phyloP scores from a whole-genome alignment of 2,113 vertebrate genomes.

The Tachysurus vachellii region DNA sequence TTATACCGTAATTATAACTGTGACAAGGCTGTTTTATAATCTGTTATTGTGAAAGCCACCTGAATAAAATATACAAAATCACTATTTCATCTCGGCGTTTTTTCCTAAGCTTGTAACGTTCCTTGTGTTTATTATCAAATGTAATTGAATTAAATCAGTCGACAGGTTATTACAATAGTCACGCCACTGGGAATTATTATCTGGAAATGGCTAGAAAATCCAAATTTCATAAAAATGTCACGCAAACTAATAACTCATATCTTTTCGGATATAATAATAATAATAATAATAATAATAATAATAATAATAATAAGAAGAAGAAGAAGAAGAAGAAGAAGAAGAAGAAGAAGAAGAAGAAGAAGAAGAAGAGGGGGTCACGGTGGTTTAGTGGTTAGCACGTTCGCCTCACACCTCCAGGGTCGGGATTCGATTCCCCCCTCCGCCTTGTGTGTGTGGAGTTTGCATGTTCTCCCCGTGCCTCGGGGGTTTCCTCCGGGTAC shows the following conservation, averaged over 20 bases:
- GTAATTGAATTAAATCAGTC: constrained; percentile 39
- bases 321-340: too few species aligned
- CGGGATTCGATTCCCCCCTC: too few species aligned
- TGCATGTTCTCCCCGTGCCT: too few species aligned
- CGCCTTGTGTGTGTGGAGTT: too few species aligned
- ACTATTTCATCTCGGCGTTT: constrained; percentile 51
- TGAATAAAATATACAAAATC: constrained; percentile 1
- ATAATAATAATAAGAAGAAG: neutral
- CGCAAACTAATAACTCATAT: neutral
- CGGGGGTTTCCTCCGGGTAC: too few species aligned
- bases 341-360: too few species aligned
- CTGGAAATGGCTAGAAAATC: constrained; percentile 47
- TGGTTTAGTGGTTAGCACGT: too few species aligned
- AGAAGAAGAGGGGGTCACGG: too few species aligned
- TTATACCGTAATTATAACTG: neutral
- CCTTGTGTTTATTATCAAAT: constrained; percentile 24
- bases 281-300: neutral
- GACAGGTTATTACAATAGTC: constrained; percentile 15
- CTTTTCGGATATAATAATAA: neutral
- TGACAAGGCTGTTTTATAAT: neutral
- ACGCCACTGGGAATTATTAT: constrained; percentile 5
- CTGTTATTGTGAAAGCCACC: neutral
- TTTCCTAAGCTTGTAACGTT: neutral
- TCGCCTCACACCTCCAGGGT: too few species aligned
- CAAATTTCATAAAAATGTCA: neutral